Conservation (phyloP, 1,140 invertebrate species). For the Eulimnadia texana region DNA sequence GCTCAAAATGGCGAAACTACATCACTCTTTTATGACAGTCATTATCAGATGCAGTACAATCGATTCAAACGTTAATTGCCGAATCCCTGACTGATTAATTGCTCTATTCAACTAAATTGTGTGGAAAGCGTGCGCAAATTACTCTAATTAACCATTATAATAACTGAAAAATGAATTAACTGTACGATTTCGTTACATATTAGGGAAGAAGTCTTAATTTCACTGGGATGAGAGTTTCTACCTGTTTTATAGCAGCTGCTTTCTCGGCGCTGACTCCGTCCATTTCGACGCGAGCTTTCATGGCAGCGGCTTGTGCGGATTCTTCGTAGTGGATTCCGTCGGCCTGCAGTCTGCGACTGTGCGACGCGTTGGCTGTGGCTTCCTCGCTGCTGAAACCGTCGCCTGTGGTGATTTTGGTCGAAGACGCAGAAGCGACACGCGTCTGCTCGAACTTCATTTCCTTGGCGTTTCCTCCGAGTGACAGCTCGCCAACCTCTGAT, state of each 20-base stretch:
- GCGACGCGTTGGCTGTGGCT: slow-evolving; percentile 53
- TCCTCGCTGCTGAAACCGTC: slow-evolving; percentile 62
- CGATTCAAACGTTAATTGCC: no score
- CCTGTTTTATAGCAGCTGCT: slow-evolving; percentile 51
- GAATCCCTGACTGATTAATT: no score
- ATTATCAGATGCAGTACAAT: no score
- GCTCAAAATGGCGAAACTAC: no score
- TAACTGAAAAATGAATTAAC: no score
- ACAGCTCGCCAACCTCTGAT: slow-evolving; percentile 13
- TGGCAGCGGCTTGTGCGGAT: slow-evolving; percentile 38
- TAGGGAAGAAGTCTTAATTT: no score
- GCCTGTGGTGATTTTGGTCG: slow-evolving; percentile 51
- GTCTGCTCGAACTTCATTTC: slow-evolving; percentile 65
- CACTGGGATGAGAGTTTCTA: no score
- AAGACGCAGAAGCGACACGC: slow-evolving; percentile 56
- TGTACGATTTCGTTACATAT: no score
- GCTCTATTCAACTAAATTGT: no score
- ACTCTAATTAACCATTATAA: no score
- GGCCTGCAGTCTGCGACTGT: slow-evolving; percentile 58
- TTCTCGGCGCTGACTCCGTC: slow-evolving; percentile 62
- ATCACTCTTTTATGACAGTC: no score
- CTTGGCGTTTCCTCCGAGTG: slow-evolving; percentile 24
- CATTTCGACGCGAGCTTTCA: slow-evolving; percentile 47
- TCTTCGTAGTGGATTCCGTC: slow-evolving; percentile 66
- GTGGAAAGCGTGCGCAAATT: no score